These are phyloP conservation scores for Megamerina dolium DNA, from an alignment of 2,888 invertebrate genomes.

Conservation along the genomic window DNA sequence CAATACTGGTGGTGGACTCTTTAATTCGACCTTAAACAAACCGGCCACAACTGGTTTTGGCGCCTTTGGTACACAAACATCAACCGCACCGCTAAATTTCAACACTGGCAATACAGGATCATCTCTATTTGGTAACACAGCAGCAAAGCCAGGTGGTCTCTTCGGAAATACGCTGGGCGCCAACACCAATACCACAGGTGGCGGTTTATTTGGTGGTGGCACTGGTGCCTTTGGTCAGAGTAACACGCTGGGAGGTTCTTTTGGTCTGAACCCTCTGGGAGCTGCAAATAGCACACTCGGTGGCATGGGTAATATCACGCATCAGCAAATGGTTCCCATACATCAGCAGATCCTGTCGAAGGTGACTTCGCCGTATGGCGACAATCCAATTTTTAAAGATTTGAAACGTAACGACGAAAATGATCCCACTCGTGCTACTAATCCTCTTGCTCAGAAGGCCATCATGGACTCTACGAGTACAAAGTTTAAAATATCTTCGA, in stretches of 20 bases:
- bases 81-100: slow-evolving; percentile 45
- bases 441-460: slow-evolving; percentile 65
- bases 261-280: slow-evolving; percentile 26
- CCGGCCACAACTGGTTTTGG: slow-evolving; percentile 55
- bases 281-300: slow-evolving; percentile 26
- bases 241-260: slow-evolving; percentile 25
- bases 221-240: slow-evolving; percentile 33
- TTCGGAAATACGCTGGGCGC: slow-evolving; percentile 44
- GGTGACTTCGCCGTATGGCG: slow-evolving; percentile 79
- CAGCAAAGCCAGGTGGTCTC: slow-evolving; percentile 41
- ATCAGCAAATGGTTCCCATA: slow-evolving; percentile 50
- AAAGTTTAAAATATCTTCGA: slow-evolving; percentile 57
- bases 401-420: slow-evolving; percentile 54
- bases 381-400: slow-evolving; percentile 77
- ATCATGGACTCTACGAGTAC: slow-evolving; percentile 51
- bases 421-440: slow-evolving; percentile 64
- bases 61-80: slow-evolving; percentile 50
- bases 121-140: slow-evolving; percentile 53
- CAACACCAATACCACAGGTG: slow-evolving; percentile 18
- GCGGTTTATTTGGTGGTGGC: slow-evolving; percentile 52
- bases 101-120: slow-evolving; percentile 34
- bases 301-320: slow-evolving; percentile 28
- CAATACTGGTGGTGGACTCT: slow-evolving; percentile 38
- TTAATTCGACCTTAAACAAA: slow-evolving; percentile 45
- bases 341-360: slow-evolving; percentile 71